These are phyloP conservation scores for Poeciliopsis prolifica DNA, from an alignment of 2,113 vertebrate genomes.

Conservation along the genomic window DNA sequence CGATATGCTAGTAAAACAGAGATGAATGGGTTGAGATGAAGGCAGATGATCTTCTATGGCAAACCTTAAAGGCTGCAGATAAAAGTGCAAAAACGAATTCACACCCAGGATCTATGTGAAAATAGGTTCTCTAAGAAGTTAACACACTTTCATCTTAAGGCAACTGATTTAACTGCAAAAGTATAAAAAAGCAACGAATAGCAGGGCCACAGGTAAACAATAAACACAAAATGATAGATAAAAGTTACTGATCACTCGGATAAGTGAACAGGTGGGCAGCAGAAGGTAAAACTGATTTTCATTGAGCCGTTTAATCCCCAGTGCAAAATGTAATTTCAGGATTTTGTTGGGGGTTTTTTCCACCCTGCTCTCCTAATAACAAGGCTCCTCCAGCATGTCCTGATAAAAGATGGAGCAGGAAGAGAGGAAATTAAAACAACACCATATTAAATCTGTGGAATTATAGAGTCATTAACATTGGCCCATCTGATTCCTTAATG, in stretches of 20 bases:
- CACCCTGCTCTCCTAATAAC: conserved; percentile 22
- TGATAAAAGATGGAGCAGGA: conserved; percentile 50
- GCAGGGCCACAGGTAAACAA: conserved; percentile 4
- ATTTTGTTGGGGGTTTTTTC: conserved; percentile 41
- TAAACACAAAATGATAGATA: not conserved
- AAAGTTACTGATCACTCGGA: conserved; percentile 27
- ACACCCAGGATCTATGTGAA: not conserved
- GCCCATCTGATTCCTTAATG: conserved; percentile 46
- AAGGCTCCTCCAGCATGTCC: conserved; percentile 29
- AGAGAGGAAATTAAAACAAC: conserved; percentile 47
- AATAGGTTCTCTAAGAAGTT: not conserved
- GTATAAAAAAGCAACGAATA: not conserved
- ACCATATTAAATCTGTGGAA: conserved; percentile 37
- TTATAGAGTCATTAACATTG: conserved; percentile 46
- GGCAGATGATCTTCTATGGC: not conserved
- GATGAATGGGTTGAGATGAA: not conserved
- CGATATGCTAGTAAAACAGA: not conserved
- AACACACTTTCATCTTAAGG: not conserved
- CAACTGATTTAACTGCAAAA: not conserved
- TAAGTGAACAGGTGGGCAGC: conserved; percentile 19
- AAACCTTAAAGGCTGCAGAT: not conserved
- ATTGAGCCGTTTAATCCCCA: conserved; percentile 65
- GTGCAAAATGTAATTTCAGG: conserved; percentile 66
- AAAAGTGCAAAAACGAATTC: not conserved
- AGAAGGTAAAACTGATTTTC: conserved; percentile 63